Evolutionary conservation across 2,113 vertebrate genomes (phyloP), one percentile per base, ranked within the genome.

Genomic region (Planiliza haematocheilus): DNA sequence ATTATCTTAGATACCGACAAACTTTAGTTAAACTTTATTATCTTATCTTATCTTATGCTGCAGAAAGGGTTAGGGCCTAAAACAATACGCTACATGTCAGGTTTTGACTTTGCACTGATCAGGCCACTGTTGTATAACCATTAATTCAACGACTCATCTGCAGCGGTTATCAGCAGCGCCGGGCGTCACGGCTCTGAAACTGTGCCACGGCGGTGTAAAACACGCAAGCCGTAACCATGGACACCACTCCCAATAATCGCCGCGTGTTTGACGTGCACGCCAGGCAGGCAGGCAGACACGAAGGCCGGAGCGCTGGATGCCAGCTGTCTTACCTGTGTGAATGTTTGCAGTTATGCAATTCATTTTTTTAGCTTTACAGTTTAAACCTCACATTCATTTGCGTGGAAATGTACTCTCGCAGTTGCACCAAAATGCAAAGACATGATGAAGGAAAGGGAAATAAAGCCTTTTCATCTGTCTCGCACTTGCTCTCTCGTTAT

Each of bases 171-270:
- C 73, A 78, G 43, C 14, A 46, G 77, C 49, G 38, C 55, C 36
- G 56, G 46, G 43, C 55, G 24, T 65, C 76, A 10, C 24, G 7
- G 1, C 49, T 38, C 49, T 10, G n/a, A 38, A 60, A 55, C 10
- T 48, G 38, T 56, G 14, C 24, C 24, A 30, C 9, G 16, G 64
- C 61, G 81, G 62, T 79, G 60, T 61, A 13, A 74, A 78, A 65
- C 55, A 63, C 42, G 30, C 14, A 1, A 12, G 43, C n/a, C 8
- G 83, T 77, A 60, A 52, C 83, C 69, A 79, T 84, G 69, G 75
- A 57, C 71, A 83, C 80, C 16, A 56, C 39, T 77, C 51, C 49
- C 52, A 64, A 53, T 50, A n/a, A 30, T 30, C 24, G 5, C 24
- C 5, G 24, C 24, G 5, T 30, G 24, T 5, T 30, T 80, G 71